phyloP scores from a whole-genome alignment of 2,888 invertebrate genomes.

The Netelia virgata region DNA sequence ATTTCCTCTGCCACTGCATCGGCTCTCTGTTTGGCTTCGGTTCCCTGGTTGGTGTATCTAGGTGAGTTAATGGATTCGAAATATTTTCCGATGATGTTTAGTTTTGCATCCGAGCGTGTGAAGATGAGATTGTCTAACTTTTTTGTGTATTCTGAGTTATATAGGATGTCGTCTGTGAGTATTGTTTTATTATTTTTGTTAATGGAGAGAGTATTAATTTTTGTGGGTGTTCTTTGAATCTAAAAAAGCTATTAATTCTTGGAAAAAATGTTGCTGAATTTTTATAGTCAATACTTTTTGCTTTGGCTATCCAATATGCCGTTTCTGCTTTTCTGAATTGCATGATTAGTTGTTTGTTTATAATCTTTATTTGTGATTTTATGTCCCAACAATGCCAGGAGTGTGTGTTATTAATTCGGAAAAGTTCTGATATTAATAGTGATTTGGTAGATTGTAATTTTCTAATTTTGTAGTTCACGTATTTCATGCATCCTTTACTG shows the following conservation, averaged over 20 bases:
- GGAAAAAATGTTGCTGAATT: conserved; percentile 42
- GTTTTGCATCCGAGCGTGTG: not conserved
- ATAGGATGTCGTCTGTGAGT: not conserved
- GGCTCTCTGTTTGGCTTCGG: not conserved
- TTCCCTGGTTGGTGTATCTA: conserved; percentile 27
- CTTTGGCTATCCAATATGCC: conserved; percentile 27
- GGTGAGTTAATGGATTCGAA: conserved; percentile 56
- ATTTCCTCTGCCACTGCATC: not conserved
- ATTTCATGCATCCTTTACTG: conserved; percentile 30
- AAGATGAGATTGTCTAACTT: not conserved
- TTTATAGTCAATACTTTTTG: conserved; percentile 28
- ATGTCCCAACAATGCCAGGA: not conserved
- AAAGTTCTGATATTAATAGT: not conserved
- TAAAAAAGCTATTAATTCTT: conserved; percentile 27
- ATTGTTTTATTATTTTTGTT: conserved; percentile 18
- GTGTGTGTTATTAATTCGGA: not conserved
- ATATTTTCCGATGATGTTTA: conserved; percentile 8
- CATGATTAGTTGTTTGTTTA: conserved; percentile 1
- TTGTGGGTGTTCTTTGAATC: conserved; percentile 37
- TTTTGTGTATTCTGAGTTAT: not conserved
- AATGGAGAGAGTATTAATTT: conserved; percentile 29
- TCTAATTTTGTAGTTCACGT: conserved; percentile 36
- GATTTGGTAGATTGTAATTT: conserved; percentile 27
- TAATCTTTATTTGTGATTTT: conserved; percentile 9
- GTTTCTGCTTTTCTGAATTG: conserved; percentile 45